phyloP scores from a whole-genome alignment of 2,888 invertebrate genomes.

The Apoda limacodes region DNA sequence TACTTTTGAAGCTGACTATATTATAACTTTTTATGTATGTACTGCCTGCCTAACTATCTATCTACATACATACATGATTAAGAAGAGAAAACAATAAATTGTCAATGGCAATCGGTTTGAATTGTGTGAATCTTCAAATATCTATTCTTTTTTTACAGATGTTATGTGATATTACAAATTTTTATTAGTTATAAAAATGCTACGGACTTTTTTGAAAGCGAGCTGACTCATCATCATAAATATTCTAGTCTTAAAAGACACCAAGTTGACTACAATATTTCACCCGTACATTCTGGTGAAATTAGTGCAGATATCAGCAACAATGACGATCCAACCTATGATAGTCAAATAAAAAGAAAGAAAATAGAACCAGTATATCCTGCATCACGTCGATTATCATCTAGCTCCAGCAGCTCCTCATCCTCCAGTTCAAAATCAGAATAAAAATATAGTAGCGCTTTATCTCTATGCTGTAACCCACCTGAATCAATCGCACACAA shows the following conservation, averaged over 20 bases:
- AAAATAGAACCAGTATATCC: slow-evolving; percentile 7
- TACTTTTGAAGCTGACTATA: too few species aligned
- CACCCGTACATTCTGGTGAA: slow-evolving; percentile 8
- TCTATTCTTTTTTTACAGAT: slow-evolving; percentile 13
- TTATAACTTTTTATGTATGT: too few species aligned
- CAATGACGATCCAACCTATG: slow-evolving; percentile 12
- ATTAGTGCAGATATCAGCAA: slow-evolving; percentile 16
- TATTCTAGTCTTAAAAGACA: slow-evolving; percentile 9
- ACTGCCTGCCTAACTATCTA: too few species aligned
- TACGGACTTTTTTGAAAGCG: too few species aligned
- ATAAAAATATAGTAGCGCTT: slow-evolving; percentile 16
- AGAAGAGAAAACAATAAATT: too few species aligned
- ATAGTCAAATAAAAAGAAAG: slow-evolving; percentile 9
- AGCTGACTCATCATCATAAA: neutral
- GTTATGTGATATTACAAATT: slow-evolving; percentile 14
- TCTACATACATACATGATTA: too few species aligned
- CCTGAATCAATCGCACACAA: slow-evolving; percentile 17
- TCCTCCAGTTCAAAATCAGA: too few species aligned
- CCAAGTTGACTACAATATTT: slow-evolving; percentile 8
- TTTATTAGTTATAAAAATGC: slow-evolving; percentile 10
- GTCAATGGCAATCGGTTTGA: too few species aligned
- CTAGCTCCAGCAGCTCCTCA: too few species aligned
- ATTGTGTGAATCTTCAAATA: too few species aligned
- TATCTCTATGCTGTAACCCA: slow-evolving; percentile 14
- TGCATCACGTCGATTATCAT: too few species aligned